A percentile compares a stretch with the other conserved stretches of the same genome.
These are phyloP conservation scores for Vireo griseus DNA, from an alignment of 2,797 vertebrate species.

Conservation along the genomic window DNA sequence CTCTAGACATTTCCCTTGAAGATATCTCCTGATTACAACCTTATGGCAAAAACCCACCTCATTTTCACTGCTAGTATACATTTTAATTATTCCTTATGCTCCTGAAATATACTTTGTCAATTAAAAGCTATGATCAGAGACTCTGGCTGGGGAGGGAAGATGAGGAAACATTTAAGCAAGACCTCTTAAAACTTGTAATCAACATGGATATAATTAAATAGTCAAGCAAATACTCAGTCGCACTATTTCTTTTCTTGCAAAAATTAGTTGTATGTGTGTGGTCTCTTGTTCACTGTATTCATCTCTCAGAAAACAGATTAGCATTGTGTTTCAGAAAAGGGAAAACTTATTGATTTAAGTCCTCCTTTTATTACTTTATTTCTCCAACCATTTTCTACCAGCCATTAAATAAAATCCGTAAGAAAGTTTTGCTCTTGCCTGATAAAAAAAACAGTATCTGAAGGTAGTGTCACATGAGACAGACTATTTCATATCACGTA, in stretches of 20 bases:
- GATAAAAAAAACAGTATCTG: background rate
- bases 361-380: background rate
- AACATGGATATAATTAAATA: background rate
- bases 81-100: slow-evolving; percentile 12
- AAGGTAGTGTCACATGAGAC: background rate
- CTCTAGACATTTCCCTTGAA: background rate
- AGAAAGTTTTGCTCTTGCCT: background rate
- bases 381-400: background rate
- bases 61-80: background rate
- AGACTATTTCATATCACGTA: background rate
- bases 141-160: background rate
- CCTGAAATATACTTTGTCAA: background rate
- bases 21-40: slow-evolving; percentile 19
- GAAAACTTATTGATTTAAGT: background rate
- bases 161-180: background rate
- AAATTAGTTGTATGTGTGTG: background rate
- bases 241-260: background rate
- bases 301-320: background rate
- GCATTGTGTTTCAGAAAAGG: background rate
- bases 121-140: background rate
- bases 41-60: background rate
- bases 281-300: background rate
- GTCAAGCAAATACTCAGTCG: background rate
- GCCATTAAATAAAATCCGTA: background rate
- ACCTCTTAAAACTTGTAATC: background rate